phyloP scores from a whole-genome alignment of 2,113 vertebrate genomes.

The Lepidothrix coronata region DNA sequence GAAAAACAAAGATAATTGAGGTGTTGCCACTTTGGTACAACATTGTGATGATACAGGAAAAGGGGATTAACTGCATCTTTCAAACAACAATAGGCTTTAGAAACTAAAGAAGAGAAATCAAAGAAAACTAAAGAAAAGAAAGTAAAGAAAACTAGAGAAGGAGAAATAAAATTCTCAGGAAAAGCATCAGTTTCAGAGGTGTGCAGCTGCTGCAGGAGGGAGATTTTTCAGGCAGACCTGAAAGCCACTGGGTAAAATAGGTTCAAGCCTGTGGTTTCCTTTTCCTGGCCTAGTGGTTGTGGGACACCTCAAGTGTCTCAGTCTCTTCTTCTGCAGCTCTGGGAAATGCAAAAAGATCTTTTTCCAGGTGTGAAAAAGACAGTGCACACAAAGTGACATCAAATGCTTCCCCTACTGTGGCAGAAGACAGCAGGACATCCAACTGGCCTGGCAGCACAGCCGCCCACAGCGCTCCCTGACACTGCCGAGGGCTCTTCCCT shows the following conservation, averaged over 20 bases:
- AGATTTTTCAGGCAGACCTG: background rate
- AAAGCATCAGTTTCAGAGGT: background rate
- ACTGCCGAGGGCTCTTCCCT: background rate
- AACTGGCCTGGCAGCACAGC: background rate
- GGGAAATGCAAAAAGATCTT: background rate
- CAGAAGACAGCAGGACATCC: background rate
- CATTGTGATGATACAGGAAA: background rate
- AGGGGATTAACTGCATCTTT: background rate
- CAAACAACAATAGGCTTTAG: background rate
- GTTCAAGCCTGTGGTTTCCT: background rate
- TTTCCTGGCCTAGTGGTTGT: background rate
- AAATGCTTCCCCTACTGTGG: too few species aligned
- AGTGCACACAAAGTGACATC: background rate
- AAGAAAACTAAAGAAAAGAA: too few species aligned
- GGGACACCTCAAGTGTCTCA: background rate
- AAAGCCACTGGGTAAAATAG: background rate
- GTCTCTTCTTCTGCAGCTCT: background rate
- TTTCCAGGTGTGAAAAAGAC: background rate
- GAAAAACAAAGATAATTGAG: background rate
- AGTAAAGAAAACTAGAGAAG: too few species aligned
- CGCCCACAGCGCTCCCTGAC: background rate
- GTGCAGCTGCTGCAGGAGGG: background rate
- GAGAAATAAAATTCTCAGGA: background rate
- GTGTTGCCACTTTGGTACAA: background rate
- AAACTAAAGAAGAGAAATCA: background rate